Evolutionary conservation across 2,113 vertebrate genomes (phyloP), one percentile per base, ranked within the genome.

Genomic region (Aleadryas rufinucha): DNA sequence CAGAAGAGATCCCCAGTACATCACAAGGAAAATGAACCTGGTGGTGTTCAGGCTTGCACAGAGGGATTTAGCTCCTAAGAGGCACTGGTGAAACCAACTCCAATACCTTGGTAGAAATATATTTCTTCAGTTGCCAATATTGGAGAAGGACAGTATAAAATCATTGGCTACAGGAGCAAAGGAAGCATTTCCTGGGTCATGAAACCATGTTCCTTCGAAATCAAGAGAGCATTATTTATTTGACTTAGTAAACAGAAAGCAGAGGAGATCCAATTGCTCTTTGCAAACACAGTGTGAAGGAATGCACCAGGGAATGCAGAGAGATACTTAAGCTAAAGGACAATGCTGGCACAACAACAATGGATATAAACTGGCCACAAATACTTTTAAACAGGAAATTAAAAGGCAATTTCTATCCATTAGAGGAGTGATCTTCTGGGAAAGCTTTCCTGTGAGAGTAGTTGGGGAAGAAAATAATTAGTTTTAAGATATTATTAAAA

Each of bases 311-410:
- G n/a, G 69, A 82, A n/a, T 2, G 6, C 50, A 60, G 69, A 68
- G 31, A 79, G 65, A 37, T 89, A 24, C 76, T 87, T 95, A 72
- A 94, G 39, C 53, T 84, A 24, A 87, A 93, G 69, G 65, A 89
- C 84, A 91, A 33, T 94, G 87, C 41, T 96, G 84, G 84, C 74
- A 95, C 80, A 87, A 64, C 35, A 87, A 11, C 61, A 84, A 27
- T 53, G 70, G 41, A 27, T 65, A 80, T 30, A 64, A 93, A 60
- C 41, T 87, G 74, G 14, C 87, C 61, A 87, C 8, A 17, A 66
- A 87, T 93, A 91, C 57, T 93, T 89, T 87, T 78, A 87, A 52
- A 49, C 44, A 93, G 84, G 78, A 95, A 96, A 95, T 95, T 93
- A 91, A 93, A 92, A 94, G 77, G 61, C 74, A 91, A 76, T 89